Evolutionary conservation across 2,888 invertebrate species (phyloP), one percentile per base, ranked within the genome.

Genomic region (Oxyscelio sp.): DNA sequence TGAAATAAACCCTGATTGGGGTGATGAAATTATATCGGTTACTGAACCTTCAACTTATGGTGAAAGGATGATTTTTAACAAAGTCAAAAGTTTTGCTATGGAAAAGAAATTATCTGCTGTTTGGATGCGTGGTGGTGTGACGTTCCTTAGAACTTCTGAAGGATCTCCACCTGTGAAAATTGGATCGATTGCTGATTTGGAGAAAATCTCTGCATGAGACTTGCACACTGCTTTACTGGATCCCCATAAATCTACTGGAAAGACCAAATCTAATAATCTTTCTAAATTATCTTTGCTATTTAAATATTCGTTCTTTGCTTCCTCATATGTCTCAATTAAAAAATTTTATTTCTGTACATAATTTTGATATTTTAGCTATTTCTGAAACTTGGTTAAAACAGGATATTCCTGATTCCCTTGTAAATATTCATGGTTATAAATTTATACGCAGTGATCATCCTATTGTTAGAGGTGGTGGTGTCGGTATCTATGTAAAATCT

Each of bases 401-500:
- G 19, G 11, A 21, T 48, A 5, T 21, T 48, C 21, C 21, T 8
- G 48, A 48, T 21, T 13, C 48, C 4, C 4, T 48, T 21, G 48
- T 48, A 21, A 5, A 17, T 21, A 4, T 48, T 21, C 21, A 19
- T 48, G 48, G 21, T 21, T 48, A 48, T 48, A 4, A 48, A 21
- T 48, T 48, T 48, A 4, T 48, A 21, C 48, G 48, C 4, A 5
- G 5, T 48, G 48, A 21, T 48, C 48, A 21, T 21, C 21, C 48
- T 48, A 11, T 13, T 21, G 19, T 19, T 48, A 19, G 48, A 19
- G 48, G 48, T 48, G 48, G 48, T 8, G 48, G 48, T 9, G 48
- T 48, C 11, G 48, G 48, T 8, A 48, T 21, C 19, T 48, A 48
- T 48, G 19, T 48, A 21, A 48, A 48, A 9, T 48, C 48, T 27